phyloP scores from a whole-genome alignment of 1,140 invertebrate species.

The Zaprionus gabonicus region DNA sequence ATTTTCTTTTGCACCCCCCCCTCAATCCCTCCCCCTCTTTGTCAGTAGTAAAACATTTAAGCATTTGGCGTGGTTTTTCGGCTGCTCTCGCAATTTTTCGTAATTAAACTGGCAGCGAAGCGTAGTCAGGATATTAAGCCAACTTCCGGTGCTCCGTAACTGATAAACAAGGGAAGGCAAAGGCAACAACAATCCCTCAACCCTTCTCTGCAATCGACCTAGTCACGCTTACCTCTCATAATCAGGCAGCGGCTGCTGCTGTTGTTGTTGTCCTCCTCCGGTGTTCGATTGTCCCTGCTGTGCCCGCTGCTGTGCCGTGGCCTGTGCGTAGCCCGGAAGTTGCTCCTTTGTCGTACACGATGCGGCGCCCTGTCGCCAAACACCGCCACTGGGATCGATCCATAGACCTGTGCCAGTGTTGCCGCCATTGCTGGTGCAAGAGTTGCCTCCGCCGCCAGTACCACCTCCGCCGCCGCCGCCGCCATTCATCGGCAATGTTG shows the following conservation, averaged over 20 bases:
- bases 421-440: constrained; percentile 47
- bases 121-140: constrained; percentile 77
- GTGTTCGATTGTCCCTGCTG: constrained; percentile 55
- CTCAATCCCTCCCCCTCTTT: not conserved
- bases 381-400: constrained; percentile 84
- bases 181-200: not conserved
- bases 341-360: constrained; percentile 79
- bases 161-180: constrained; percentile 60
- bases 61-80: constrained; percentile 42
- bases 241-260: constrained; percentile 75
- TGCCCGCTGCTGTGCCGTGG: constrained; percentile 65
- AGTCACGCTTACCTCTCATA: constrained; percentile 82
- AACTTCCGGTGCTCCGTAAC: constrained; percentile 61
- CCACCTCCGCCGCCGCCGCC: constrained; percentile 42
- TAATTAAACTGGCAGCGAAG: constrained; percentile 77
- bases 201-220: constrained; percentile 6
- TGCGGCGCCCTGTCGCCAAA: constrained; percentile 52
- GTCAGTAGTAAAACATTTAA: constrained; percentile 48
- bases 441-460: constrained; percentile 22
- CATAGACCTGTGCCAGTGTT: constrained; percentile 69
- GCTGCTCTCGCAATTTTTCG: constrained; percentile 61
- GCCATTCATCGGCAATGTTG: constrained; percentile 84
- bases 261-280: constrained; percentile 23
- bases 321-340: constrained; percentile 84
- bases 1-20: constrained; percentile 10